phyloP scores from a whole-genome alignment of 2,797 vertebrate species.

The Pantherophis alleghaniensis region DNA sequence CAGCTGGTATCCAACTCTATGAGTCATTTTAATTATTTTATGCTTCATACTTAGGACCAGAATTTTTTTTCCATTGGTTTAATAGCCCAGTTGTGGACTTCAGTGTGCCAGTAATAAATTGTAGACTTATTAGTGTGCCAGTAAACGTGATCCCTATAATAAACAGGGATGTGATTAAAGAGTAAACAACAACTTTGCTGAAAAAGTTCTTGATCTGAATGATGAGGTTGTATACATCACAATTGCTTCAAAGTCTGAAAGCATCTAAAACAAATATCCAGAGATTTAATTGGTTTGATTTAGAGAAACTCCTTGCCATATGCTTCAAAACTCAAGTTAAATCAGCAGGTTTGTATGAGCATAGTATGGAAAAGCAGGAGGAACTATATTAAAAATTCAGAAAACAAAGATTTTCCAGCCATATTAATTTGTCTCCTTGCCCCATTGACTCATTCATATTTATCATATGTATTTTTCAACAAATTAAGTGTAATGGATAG shows the following conservation, averaged over 20 bases:
- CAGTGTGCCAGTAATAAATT: not conserved
- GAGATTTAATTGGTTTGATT: not conserved
- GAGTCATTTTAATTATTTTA: conserved; percentile 2
- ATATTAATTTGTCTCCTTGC: not conserved
- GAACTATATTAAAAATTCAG: not conserved
- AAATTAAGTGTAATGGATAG: not conserved
- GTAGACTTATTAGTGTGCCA: not conserved
- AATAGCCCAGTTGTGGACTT: not conserved
- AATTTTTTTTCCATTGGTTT: not conserved
- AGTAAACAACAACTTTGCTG: not conserved
- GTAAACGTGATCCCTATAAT: not conserved
- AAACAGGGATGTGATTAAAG: not conserved
- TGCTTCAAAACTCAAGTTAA: not conserved
- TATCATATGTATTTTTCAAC: not conserved
- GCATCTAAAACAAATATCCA: not conserved
- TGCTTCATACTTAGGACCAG: not conserved
- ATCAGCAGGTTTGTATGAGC: not conserved
- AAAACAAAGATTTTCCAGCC: not conserved
- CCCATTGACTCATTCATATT: no score
- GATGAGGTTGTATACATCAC: not conserved
- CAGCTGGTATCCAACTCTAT: not conserved
- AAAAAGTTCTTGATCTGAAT: not conserved
- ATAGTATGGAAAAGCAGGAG: not conserved
- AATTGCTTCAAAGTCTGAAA: not conserved
- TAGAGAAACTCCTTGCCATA: not conserved